Base-by-base conservation (phyloP, 1,140 invertebrate species). In the Chironomus tepperi region DNA sequence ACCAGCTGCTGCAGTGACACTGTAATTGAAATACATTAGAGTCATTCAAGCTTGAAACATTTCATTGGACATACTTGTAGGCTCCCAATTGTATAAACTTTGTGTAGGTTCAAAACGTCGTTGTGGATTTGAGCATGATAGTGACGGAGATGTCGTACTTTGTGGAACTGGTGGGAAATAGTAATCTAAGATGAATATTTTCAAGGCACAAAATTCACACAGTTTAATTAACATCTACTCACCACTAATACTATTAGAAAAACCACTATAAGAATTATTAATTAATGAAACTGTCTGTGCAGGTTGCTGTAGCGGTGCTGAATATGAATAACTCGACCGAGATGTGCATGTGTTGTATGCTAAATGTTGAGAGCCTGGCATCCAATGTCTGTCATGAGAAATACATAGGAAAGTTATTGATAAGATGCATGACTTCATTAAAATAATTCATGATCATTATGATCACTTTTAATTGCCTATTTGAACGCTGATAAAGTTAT, bases 101-200 rank as follows among this genome's bases (percentile, higher is more conserved):
- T 16, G 65, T 18, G 65, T 70, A 16, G 19, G 16, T 18, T 70
- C 65, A 10, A 70, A 70, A 18, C 65, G 65, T 8, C 65, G 24
- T 18, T 18, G 19, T 21, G 18, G 65, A 19, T 70, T 70, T 18
- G 65, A 70, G 19, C 65, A 70, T 16, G 65, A 18, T 18, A 67
- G n/a, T 16, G 65, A 67, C 8, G 65, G 65, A 3, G 65, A 70
- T 19, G 65, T 70, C 3, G 65, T 70, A 19, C 65, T 70, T 19
- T 70, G 65, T 19, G 65, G 65, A 18, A 70, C 65, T 70, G 65
- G n/a, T 18, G 65, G 7, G 18, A 70, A 16, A 70, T 70, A 70
- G 18, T 70, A 70, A 70, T 70, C 65, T 70, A 70, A 18, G 65
- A 70, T 70, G 65, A 70, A 19, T 70, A 70, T 18, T 18, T 70